These are phyloP conservation scores for Bostrychus sinensis DNA, from an alignment of 2,113 vertebrate genomes.

Conservation along the genomic window DNA sequence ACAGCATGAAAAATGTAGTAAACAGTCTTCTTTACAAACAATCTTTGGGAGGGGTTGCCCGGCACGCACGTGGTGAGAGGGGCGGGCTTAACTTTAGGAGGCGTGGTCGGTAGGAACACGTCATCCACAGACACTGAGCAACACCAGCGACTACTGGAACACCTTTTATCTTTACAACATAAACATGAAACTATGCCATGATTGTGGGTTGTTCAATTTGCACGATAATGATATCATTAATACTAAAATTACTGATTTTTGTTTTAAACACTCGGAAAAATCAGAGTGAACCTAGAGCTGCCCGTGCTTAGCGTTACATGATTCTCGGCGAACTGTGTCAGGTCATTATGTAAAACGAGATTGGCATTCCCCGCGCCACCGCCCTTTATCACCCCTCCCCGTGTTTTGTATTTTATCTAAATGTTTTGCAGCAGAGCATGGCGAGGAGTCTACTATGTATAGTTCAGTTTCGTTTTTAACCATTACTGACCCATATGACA, in stretches of 20 bases:
- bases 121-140: slow-evolving; percentile 70
- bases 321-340: slow-evolving; percentile 59
- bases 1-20: neutral
- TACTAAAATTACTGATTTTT: neutral
- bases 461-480: neutral
- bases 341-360: slow-evolving; percentile 73
- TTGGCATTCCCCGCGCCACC: slow-evolving; percentile 73
- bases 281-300: neutral
- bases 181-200: neutral
- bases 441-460: neutral
- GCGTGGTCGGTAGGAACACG: slow-evolving; percentile 66
- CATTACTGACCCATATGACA: neutral
- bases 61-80: slow-evolving; percentile 81
- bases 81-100: slow-evolving; percentile 55
- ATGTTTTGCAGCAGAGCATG: slow-evolving; percentile 5
- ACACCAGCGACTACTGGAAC: slow-evolving; percentile 35
- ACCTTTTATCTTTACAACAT: slow-evolving; percentile 2
- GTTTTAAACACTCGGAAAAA: neutral
- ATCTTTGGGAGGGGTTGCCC: slow-evolving; percentile 73
- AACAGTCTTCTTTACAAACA: slow-evolving; percentile 38
- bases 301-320: slow-evolving; percentile 45
- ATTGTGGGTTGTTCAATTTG: neutral
- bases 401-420: slow-evolving; percentile 10
- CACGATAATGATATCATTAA: neutral
- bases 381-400: slow-evolving; percentile 62